Evolutionary conservation across 2,888 invertebrate genomes (phyloP).

Genomic region (Slavum lentiscoides): DNA sequence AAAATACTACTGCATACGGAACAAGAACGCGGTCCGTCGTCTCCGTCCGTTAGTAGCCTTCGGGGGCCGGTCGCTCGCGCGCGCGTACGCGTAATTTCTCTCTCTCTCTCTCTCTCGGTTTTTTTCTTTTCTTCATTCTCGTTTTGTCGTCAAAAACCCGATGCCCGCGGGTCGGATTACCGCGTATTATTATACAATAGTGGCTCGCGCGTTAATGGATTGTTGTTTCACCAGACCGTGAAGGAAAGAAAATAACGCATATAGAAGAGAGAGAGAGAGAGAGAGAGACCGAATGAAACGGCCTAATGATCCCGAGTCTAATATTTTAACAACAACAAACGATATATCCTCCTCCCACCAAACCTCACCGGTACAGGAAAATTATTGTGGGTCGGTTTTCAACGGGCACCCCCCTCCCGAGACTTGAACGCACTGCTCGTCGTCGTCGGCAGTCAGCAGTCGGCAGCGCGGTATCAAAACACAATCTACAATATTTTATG

Average conservation of each 20-base stretch:
- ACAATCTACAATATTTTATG: conserved; percentile 17
- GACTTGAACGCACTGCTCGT: conserved; percentile 48
- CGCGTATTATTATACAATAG: not conserved
- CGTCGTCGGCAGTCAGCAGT: conserved; percentile 20
- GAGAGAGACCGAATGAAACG: conserved; percentile 29
- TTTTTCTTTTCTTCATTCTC: conserved; percentile 28
- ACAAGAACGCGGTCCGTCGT: not conserved
- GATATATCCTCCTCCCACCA: conserved; percentile 8
- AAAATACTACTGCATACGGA: conserved; percentile 21
- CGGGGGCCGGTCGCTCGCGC: not conserved
- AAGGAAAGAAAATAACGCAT: conserved; percentile 17
- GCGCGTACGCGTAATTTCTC: conserved; percentile 15
- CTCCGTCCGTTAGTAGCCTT: conserved; percentile 34
- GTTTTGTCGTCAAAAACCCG: conserved; percentile 47
- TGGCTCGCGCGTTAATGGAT: conserved; percentile 51
- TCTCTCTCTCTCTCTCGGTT: not conserved
- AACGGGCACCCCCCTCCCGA: conserved; percentile 1
- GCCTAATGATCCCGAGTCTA: conserved; percentile 51
- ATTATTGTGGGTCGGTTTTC: conserved; percentile 38
- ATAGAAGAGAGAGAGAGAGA: conserved; percentile 11
- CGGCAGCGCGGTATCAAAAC: conserved; percentile 38
- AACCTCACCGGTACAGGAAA: conserved; percentile 8
- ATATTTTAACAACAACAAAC: conserved; percentile 52
- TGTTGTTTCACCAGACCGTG: conserved; percentile 51
- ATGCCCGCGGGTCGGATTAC: conserved; percentile 40